These are phyloP conservation scores for Ethmia dodecea DNA, from an alignment of 2,888 invertebrate genomes.

Conservation along the genomic window DNA sequence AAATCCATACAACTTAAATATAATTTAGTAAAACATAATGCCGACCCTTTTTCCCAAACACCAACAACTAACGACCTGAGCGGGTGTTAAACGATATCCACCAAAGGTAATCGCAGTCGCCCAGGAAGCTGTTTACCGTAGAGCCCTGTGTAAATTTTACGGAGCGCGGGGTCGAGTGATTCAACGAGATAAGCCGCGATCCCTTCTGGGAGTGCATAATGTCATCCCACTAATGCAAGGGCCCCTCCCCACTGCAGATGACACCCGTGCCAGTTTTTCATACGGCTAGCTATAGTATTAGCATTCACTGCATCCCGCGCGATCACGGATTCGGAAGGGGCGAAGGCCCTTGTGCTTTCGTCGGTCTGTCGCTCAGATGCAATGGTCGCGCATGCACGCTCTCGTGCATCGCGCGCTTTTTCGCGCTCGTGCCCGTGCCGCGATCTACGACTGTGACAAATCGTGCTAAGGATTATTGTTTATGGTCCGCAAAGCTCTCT, in stretches of 20 bases:
- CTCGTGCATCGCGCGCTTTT: constrained; percentile 42
- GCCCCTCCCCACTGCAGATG: constrained; percentile 66
- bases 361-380: constrained; percentile 63
- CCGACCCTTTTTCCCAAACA: constrained; percentile 20
- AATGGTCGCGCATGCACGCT: constrained; percentile 65
- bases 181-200: constrained; percentile 67
- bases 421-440: constrained; percentile 28
- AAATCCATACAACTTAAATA: too few relatives aligned
- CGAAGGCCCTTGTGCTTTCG: constrained; percentile 65
- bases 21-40: too few relatives aligned
- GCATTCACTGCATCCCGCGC: constrained; percentile 69
- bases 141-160: constrained; percentile 48
- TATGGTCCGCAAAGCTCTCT: constrained; percentile 51
- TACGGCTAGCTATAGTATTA: constrained; percentile 35
- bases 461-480: constrained; percentile 55
- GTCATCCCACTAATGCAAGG: constrained; percentile 72
- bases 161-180: constrained; percentile 43
- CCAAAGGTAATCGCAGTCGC: constrained; percentile 37
- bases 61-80: constrained; percentile 25
- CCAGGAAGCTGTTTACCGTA: constrained; percentile 46
- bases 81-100: constrained; percentile 29
- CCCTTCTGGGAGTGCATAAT: constrained; percentile 72
- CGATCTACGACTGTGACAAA: constrained; percentile 44
- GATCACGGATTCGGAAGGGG: constrained; percentile 72
- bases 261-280: constrained; percentile 62